Evolutionary conservation across 1,140 invertebrate genomes (phyloP), one percentile per base, ranked within the genome.

Genomic region (Platorchestia sp.): DNA sequence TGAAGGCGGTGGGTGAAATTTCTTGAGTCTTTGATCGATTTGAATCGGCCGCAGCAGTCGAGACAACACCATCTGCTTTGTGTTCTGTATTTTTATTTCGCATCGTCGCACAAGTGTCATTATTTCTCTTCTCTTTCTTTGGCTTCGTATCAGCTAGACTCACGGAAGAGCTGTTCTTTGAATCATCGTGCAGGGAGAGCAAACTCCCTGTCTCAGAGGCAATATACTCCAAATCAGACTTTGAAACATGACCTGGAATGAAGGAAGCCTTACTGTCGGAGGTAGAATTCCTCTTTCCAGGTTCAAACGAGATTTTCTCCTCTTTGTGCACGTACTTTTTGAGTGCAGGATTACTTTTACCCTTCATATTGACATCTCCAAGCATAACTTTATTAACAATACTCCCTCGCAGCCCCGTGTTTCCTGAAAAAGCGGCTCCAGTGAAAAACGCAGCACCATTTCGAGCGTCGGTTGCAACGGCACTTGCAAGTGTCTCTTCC

Each of bases 331-430:
- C 87, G 42, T 44, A 42, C 87, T 89, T 89, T 89, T 42, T 42
- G 27, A 89, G 41, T 43, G n/a, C 87, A 14, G 87, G 5, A 16
- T 89, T 7, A 89, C 91, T 45, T 93, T 93, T 93, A 27, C 91
- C 40, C 40, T 93, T 93, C 7, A 47, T 6, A n/a, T 45, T 44
- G 36, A 36, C 10, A 47, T 93, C 91, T 45, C 91, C 91, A 47
- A 93, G 7, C 91, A 93, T 93, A 47, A 93, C 91, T 45, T 93
- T 93, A 45, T 93, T 93, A 44, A 93, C 91, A n/a, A 93, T 93
- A 40, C 45, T 45, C 6, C 44, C 91, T 93, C 91, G 91, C 19
- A n/a, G 36, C 91, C 3, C 19, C 5, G 91, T 93, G 43, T 36
- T 14, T 47, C 40, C 44, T 19, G 91, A 47, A 93, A 44, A n/a